These are phyloP conservation scores for Ondatra zibethicus DNA, from an alignment of 2,113 vertebrate species.

Conservation along the genomic window DNA sequence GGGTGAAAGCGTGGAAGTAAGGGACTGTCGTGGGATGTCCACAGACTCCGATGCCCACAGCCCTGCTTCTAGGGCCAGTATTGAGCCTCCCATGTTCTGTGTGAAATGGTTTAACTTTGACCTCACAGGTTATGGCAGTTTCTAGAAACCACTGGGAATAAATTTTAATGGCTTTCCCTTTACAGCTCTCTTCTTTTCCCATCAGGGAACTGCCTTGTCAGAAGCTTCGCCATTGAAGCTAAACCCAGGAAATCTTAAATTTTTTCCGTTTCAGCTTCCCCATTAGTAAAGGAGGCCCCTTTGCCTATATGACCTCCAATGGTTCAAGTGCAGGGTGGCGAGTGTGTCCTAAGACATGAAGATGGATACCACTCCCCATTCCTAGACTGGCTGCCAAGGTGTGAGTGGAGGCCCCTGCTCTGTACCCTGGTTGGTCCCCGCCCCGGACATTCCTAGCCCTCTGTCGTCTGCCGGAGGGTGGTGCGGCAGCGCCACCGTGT, in stretches of 20 bases:
- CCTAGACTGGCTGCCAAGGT: background rate
- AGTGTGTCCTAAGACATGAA: background rate
- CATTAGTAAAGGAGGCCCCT: background rate
- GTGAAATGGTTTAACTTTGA: background rate
- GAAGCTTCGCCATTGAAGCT: background rate
- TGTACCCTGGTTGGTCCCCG: accelerated
- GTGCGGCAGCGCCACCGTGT: constrained; percentile 78
- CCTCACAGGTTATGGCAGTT: accelerated
- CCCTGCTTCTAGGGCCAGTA: too few relatives aligned
- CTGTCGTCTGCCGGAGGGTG: background rate
- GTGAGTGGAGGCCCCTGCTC: background rate
- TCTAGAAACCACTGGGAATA: background rate
- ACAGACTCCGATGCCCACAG: accelerated
- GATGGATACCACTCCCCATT: too few relatives aligned
- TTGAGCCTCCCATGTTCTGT: background rate
- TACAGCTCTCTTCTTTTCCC: background rate
- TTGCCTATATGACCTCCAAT: background rate
- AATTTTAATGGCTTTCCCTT: background rate
- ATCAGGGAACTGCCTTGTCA: background rate
- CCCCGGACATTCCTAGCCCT: background rate
- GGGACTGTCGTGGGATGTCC: background rate
- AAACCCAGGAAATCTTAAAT: background rate
- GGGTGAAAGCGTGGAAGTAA: background rate
- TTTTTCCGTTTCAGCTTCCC: background rate
- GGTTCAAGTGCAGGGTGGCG: background rate